These are phyloP conservation scores for Hydractinia symbiolongicarpus DNA, from an alignment of 30 jellyfish, hydroid and myxozoan species.

Conservation along the genomic window DNA sequence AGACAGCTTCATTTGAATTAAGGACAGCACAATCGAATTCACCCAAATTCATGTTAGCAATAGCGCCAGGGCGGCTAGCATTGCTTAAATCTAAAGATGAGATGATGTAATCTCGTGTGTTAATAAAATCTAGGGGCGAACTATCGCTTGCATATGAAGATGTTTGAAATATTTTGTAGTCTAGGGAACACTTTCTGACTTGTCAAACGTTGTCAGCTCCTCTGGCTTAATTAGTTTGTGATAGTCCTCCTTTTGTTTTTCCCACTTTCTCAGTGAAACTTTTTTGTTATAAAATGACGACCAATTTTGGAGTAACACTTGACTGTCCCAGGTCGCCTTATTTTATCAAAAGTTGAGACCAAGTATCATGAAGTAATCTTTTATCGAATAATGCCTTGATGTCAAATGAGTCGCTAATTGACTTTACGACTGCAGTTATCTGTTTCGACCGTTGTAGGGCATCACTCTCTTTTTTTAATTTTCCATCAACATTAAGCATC, in stretches of 20 bases:
- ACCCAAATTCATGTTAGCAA: no score
- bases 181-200: background rate
- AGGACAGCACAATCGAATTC: no score
- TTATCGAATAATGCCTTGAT: conserved; percentile 6
- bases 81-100: no score
- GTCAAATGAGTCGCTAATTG: background rate
- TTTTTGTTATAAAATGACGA: background rate
- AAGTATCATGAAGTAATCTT: background rate
- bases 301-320: conserved; percentile 17
- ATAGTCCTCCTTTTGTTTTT: background rate
- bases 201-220: background rate
- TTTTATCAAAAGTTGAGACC: background rate
- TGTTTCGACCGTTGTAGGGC: conserved; percentile 24
- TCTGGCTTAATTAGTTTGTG: background rate
- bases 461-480: background rate
- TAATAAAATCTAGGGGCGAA: no score
- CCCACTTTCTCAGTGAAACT: background rate
- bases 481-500: conserved; percentile 23
- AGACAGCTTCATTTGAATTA: no score
- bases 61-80: no score
- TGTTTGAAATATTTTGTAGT: background rate
- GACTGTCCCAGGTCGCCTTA: conserved; percentile 30
- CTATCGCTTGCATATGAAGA: no score
- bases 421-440: background rate
- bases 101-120: no score